These are phyloP conservation scores for Clepsis dumicolana DNA, from an alignment of 2,888 invertebrate species.

Conservation along the genomic window DNA sequence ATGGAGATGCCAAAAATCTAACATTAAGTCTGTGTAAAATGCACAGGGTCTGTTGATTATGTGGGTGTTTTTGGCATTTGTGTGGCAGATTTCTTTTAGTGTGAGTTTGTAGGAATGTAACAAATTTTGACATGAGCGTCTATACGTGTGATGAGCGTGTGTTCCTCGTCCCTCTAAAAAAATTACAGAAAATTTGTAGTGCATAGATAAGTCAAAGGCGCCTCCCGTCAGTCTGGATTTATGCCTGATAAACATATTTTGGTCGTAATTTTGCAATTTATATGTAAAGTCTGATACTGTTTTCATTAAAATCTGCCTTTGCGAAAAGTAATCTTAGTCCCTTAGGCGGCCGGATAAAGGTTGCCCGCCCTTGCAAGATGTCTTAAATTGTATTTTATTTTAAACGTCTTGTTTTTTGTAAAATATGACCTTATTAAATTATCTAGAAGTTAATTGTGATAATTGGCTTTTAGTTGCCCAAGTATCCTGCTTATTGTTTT, in stretches of 20 bases:
- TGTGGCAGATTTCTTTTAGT: no score
- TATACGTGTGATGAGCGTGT: no score
- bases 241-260: no score
- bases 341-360: background rate
- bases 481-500: background rate
- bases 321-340: conserved; percentile 7
- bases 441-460: background rate
- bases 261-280: background rate
- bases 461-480: background rate
- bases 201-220: no score
- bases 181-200: background rate
- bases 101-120: no score
- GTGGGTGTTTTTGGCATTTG: no score
- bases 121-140: no score
- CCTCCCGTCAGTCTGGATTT: no score
- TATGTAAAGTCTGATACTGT: background rate
- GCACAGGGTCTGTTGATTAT: no score
- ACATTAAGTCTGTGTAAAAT: no score
- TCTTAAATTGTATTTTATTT: background rate
- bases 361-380: background rate
- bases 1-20: no score
- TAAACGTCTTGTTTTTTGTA: background rate
- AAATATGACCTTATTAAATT: background rate
- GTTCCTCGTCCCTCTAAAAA: no score
- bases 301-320: conserved; percentile 10